A percentile compares a stretch with the other conserved stretches of the same genome.
phyloP scores from a whole-genome alignment of 2,888 invertebrate species.

The Cyclophora albipunctata region DNA sequence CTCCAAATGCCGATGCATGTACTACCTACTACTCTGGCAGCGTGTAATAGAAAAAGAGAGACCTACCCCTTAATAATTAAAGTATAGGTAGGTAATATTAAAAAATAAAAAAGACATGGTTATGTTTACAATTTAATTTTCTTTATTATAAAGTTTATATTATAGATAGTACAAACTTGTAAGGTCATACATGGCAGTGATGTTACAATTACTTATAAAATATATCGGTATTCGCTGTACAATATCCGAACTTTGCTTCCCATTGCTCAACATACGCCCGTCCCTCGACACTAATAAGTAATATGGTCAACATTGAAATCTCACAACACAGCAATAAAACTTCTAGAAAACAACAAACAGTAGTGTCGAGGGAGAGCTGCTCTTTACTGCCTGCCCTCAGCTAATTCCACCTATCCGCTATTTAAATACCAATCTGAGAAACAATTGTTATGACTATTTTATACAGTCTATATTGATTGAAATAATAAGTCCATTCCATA shows the following conservation, averaged over 20 bases:
- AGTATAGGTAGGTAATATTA: too few relatives aligned
- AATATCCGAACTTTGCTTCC: slow-evolving; percentile 42
- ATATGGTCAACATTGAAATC: slow-evolving; percentile 58
- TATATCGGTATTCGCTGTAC: slow-evolving; percentile 56
- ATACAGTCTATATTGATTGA: slow-evolving; percentile 38
- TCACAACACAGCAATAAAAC: slow-evolving; percentile 57
- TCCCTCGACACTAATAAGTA: slow-evolving; percentile 42
- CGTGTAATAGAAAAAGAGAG: too few relatives aligned
- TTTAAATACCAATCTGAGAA: slow-evolving; percentile 50
- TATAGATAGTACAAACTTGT: slow-evolving; percentile 71
- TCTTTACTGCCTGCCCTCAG: slow-evolving; percentile 45
- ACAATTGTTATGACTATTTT: slow-evolving; percentile 41
- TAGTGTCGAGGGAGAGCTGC: slow-evolving; percentile 36
- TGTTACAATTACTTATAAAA: slow-evolving; percentile 63
- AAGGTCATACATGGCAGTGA: slow-evolving; percentile 75
- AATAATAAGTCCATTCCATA: slow-evolving; percentile 21
- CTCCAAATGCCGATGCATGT: too few relatives aligned
- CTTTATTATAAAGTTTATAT: slow-evolving; percentile 70
- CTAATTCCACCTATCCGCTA: slow-evolving; percentile 45
- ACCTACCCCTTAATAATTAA: too few relatives aligned
- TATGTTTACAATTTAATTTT: slow-evolving; percentile 16
- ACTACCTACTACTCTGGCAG: too few relatives aligned
- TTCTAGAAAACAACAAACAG: slow-evolving; percentile 55
- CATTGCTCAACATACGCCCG: slow-evolving; percentile 23
- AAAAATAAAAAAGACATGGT: too few relatives aligned